Conservation (phyloP, 2,113 vertebrate genomes). For the Hemiscyllium ocellatum region DNA sequence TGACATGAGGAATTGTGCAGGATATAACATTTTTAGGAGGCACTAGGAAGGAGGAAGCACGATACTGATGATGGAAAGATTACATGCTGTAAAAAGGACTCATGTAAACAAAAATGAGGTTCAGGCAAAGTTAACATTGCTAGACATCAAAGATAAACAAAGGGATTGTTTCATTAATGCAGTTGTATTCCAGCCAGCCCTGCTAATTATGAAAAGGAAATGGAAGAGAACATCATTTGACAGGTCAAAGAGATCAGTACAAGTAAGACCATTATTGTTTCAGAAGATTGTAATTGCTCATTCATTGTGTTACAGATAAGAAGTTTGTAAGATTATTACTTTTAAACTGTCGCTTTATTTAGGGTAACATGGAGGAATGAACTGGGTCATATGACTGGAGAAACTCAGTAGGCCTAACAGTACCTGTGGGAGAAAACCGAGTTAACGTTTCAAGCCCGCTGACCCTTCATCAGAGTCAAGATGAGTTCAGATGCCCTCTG, state of each 20-base stretch:
- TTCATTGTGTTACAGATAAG: not conserved
- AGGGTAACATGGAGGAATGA: too few species aligned
- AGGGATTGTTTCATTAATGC: not conserved
- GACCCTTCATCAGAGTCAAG: too few species aligned
- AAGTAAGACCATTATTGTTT: not conserved
- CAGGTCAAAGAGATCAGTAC: not conserved
- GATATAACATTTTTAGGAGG: not conserved
- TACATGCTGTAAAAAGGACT: not conserved
- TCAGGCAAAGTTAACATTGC: not conserved
- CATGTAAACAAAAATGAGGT: not conserved
- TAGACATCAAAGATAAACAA: not conserved
- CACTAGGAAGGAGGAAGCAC: not conserved
- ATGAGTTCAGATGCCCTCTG: too few species aligned
- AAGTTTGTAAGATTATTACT: too few species aligned
- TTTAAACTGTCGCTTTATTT: too few species aligned
- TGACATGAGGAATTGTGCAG: not conserved
- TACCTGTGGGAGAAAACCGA: too few species aligned
- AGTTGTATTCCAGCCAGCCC: not conserved
- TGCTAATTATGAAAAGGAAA: not conserved
- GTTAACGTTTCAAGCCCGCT: too few species aligned
- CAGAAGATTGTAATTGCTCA: not conserved
- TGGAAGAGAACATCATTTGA: not conserved
- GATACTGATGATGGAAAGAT: not conserved
- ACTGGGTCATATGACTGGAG: too few species aligned
- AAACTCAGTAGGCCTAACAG: too few species aligned